These are phyloP conservation scores for Pogonus chalceus DNA, from an alignment of 1,140 invertebrate genomes.

Conservation along the genomic window DNA sequence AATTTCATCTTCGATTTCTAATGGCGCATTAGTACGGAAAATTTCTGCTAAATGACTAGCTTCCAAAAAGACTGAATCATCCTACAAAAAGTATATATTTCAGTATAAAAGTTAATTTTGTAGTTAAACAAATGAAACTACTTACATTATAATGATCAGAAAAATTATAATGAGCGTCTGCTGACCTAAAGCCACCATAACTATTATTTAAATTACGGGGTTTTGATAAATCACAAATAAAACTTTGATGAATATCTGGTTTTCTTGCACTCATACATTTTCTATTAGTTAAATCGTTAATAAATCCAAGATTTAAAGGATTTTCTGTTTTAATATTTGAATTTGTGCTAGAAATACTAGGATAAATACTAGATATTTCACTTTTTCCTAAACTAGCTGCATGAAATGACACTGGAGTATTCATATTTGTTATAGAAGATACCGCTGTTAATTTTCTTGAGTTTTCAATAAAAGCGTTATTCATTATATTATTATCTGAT, in stretches of 20 bases:
- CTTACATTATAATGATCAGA: background rate
- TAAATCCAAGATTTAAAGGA: background rate
- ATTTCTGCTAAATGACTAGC: background rate
- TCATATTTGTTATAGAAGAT: background rate
- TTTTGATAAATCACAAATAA: too few species aligned
- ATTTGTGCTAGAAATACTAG: background rate
- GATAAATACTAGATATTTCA: background rate
- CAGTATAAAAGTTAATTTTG: too few species aligned
- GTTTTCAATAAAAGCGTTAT: background rate
- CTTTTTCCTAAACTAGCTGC: background rate
- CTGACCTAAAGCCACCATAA: background rate
- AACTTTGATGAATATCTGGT: too few species aligned
- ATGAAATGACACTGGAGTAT: background rate
- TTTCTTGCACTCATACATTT: background rate
- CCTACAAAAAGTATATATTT: background rate
- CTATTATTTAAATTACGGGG: background rate
- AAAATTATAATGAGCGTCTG: background rate
- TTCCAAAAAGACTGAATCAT: slow-evolving; percentile 3
- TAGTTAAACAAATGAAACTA: too few species aligned
- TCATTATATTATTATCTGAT: background rate
- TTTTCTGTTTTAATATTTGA: background rate
- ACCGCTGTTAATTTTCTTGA: background rate
- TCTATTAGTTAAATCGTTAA: background rate
- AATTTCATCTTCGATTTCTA: background rate
- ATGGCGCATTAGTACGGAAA: background rate